Evolutionary conservation across 1,140 invertebrate genomes (phyloP).

Genomic region (Plutomurus gul): DNA sequence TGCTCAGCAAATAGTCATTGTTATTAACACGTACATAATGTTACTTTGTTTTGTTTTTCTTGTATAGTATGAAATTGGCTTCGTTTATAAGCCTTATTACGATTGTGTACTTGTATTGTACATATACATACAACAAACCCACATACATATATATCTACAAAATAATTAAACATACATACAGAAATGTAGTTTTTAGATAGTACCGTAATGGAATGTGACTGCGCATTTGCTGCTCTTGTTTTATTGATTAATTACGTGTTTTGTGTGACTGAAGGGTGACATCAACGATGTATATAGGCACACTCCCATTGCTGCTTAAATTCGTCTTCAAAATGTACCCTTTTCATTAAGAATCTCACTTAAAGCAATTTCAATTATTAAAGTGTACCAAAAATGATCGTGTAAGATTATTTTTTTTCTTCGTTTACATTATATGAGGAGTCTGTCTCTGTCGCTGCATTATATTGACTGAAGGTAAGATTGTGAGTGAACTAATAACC

Average conservation of each 20-base stretch:
- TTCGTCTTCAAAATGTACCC: background rate
- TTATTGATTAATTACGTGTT: background rate
- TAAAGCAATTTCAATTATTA: background rate
- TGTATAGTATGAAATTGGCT: background rate
- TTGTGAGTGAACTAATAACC: background rate
- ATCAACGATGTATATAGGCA: background rate
- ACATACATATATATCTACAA: too few relatives aligned
- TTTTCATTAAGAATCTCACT: background rate
- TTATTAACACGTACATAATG: conserved; percentile 6
- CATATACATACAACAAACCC: background rate
- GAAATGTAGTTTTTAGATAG: background rate
- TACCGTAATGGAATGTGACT: background rate
- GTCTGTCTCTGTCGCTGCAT: background rate
- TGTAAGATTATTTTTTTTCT: background rate
- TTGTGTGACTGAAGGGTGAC: background rate
- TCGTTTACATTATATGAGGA: background rate
- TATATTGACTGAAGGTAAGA: background rate
- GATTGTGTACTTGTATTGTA: background rate
- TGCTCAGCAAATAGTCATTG: conserved; percentile 23
- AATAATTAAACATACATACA: too few relatives aligned
- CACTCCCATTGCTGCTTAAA: background rate
- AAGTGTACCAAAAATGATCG: background rate
- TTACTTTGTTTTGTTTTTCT: conserved; percentile 6
- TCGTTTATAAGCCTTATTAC: background rate
- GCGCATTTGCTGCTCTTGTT: background rate